Evolutionary conservation across 2,888 invertebrate species (phyloP), one percentile per base, ranked within the genome.

Genomic region (Harpalus rufipes): DNA sequence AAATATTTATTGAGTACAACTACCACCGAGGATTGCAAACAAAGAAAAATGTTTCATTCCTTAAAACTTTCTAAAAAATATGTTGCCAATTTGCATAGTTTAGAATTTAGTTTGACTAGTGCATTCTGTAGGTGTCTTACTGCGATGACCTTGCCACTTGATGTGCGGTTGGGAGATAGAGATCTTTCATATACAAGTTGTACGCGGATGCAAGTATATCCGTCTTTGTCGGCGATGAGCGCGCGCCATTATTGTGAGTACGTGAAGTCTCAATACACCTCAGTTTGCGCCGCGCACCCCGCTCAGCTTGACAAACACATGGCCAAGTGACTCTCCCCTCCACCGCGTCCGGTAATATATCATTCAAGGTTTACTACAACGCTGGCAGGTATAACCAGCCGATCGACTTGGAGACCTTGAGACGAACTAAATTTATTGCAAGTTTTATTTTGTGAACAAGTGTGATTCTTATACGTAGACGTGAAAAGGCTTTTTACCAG

Each of bases 301-400:
- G 7, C 12, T 16, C 41, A 16, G 7, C 76, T 39, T 39, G 41
- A 74, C 58, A 74, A 39, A 76, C 74, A 83, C 83, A 83, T 76
- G 74, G 74, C 58, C 72, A 83, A 59, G 14, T 41, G 18, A 12
- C 68, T 32, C 68, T n/a, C 72, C 85, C 65, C 84, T 14, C 63
- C 63, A 56, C 78, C 39, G 7, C 21, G 63, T 65, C 51, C 80
- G 61, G 85, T 80, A 85, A 86, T 86, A 87, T 86, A 87, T 87
- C 88, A 88, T 88, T 88, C 88, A 88, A 88, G 88, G 88, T 88
- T 88, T 87, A 88, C 88, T 87, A 87, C 87, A 87, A 87, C 86
- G 86, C 87, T 86, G 86, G 87, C 86, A 86, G 87, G 87, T 87
- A 86, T 80, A 85, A 85, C 85, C 86, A 83, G 86, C 86, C 85